These are phyloP conservation scores for Cheirogaleus major DNA, from an alignment of 2,797 vertebrate species.

Conservation along the genomic window DNA sequence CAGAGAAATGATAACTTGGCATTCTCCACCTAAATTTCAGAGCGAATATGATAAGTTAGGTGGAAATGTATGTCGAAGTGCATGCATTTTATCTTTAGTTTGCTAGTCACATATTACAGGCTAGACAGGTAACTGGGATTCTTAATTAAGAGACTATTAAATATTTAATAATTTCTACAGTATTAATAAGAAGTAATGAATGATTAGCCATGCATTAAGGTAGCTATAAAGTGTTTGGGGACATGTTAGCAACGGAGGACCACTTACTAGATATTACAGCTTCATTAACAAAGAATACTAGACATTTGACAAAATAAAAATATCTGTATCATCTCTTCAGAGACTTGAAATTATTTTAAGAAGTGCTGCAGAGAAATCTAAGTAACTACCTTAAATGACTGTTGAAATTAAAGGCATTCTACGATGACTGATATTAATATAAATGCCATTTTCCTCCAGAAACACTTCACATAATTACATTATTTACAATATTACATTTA, in stretches of 20 bases:
- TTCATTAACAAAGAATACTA: conserved; percentile 39
- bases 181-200: neutral
- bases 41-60: neutral
- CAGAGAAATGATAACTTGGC: neutral
- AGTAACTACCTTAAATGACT: neutral
- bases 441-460: neutral
- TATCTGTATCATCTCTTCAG: neutral
- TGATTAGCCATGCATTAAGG: neutral
- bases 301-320: conserved; percentile 25
- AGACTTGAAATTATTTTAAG: neutral
- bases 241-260: neutral
- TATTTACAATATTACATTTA: neutral
- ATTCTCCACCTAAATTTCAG: neutral
- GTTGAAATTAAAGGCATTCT: conserved; percentile 1
- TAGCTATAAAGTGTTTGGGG: neutral
- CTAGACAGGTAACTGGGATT: neutral
- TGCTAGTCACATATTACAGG: neutral
- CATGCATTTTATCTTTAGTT: neutral
- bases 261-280: neutral
- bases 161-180: conserved; percentile 26
- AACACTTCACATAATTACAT: neutral
- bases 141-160: conserved; percentile 30
- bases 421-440: neutral
- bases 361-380: neutral
- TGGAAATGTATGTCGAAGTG: neutral